Evolutionary conservation across 2,113 vertebrate genomes (phyloP).

Genomic region (Rhadina sibilatrix): DNA sequence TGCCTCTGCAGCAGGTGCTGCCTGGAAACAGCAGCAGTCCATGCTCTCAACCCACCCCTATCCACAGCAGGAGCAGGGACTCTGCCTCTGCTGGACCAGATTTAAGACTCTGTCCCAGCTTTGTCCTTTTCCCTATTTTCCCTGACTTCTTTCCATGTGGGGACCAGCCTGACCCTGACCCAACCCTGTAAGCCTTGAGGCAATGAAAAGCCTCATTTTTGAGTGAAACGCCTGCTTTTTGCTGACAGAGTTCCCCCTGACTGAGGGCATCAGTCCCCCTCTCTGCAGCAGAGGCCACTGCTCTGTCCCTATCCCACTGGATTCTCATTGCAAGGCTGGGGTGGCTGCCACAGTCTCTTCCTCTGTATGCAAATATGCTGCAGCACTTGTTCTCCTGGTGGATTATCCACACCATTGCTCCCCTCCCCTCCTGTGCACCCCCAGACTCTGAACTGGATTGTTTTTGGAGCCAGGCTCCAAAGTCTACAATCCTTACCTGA

Average conservation of each 20-base stretch:
- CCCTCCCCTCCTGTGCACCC: background rate
- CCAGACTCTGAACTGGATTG: background rate
- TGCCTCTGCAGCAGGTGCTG: background rate
- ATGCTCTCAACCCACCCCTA: background rate
- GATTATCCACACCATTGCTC: background rate
- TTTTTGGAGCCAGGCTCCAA: background rate
- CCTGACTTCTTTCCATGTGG: background rate
- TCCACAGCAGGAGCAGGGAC: background rate
- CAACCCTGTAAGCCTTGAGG: background rate
- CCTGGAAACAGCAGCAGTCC: background rate
- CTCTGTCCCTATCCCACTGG: background rate
- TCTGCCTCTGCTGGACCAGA: background rate
- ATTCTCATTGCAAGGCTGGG: fast-evolving
- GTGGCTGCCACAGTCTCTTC: background rate
- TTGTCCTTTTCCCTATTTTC: background rate
- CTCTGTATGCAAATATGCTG: background rate
- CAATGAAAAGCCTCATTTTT: background rate
- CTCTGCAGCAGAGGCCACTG: background rate
- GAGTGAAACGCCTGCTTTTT: background rate
- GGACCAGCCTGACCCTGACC: background rate
- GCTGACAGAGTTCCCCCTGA: background rate
- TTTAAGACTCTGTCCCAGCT: background rate
- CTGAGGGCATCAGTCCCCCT: background rate
- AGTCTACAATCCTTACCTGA: background rate
- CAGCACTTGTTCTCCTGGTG: background rate